Evolutionary conservation across 2,113 vertebrate genomes (phyloP).

Genomic region (Piaya cayana): DNA sequence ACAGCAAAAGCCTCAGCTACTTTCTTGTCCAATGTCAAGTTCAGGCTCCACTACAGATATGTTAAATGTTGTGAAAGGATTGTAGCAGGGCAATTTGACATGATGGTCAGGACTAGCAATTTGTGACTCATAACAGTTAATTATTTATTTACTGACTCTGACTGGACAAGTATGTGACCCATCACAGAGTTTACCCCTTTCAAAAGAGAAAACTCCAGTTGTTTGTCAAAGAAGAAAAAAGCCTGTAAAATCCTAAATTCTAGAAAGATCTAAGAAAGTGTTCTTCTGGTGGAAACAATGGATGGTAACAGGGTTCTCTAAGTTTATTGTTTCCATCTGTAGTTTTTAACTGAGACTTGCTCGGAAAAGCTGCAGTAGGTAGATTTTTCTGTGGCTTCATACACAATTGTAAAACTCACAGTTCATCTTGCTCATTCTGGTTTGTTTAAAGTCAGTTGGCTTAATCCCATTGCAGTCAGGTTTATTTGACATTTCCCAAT

Average conservation of each 20-base stretch:
- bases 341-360: neutral
- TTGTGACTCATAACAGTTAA: neutral
- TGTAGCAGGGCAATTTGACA: neutral
- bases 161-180: neutral
- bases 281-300: neutral
- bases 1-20: neutral
- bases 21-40: neutral
- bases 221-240: neutral
- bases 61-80: neutral
- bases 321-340: neutral
- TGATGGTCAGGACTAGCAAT: neutral
- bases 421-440: neutral
- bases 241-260: neutral
- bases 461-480: neutral
- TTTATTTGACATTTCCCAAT: neutral
- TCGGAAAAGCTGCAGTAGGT: neutral
- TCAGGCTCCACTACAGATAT: neutral
- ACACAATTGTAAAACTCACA: neutral
- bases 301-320: neutral
- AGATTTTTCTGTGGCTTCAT: neutral
- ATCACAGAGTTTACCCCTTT: neutral
- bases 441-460: slow-evolving; percentile 3
- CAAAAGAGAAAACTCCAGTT: neutral
- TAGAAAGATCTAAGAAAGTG: neutral
- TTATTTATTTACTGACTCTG: neutral